Evolutionary conservation across 2,888 invertebrate genomes (phyloP).

Genomic region (Phyllotreta cruciferae): DNA sequence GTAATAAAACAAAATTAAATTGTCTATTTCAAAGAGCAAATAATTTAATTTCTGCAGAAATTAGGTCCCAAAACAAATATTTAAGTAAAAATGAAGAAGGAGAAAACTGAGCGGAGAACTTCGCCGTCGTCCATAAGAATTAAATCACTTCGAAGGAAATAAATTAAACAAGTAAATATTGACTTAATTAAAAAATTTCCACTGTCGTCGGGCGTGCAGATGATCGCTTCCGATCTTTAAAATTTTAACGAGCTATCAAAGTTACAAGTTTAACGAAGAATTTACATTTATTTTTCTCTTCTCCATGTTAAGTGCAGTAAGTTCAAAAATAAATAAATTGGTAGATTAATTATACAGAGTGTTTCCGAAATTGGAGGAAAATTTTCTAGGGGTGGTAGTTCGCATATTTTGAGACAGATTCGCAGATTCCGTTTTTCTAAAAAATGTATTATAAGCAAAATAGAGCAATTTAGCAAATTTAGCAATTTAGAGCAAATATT

Average conservation of each 20-base stretch:
- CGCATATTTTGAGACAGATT: no score
- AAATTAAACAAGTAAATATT: slow-evolving; percentile 19
- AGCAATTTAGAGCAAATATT: no score
- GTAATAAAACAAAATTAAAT: slow-evolving; percentile 12
- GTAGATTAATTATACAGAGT: no score
- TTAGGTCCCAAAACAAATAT: slow-evolving; percentile 18
- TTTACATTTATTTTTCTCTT: no score
- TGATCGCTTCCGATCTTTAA: not conserved
- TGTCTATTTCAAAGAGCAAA: slow-evolving; percentile 11
- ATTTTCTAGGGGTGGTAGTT: no score
- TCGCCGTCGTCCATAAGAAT: slow-evolving; percentile 15
- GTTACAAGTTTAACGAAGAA: no score
- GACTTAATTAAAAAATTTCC: slow-evolving; percentile 18
- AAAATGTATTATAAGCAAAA: no score
- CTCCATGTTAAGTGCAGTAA: no score
- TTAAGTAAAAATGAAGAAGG: slow-evolving; percentile 7
- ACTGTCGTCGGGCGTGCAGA: not conserved
- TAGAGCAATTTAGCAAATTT: no score
- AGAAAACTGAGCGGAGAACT: slow-evolving; percentile 10
- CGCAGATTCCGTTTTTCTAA: no score
- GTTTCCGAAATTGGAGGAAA: no score
- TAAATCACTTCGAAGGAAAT: slow-evolving; percentile 17
- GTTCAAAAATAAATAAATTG: no score
- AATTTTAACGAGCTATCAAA: not conserved
- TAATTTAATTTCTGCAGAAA: slow-evolving; percentile 14